Evolutionary conservation across 2,888 invertebrate genomes (phyloP), one percentile per base, ranked within the genome.

Genomic region (Melanotus villosus): DNA sequence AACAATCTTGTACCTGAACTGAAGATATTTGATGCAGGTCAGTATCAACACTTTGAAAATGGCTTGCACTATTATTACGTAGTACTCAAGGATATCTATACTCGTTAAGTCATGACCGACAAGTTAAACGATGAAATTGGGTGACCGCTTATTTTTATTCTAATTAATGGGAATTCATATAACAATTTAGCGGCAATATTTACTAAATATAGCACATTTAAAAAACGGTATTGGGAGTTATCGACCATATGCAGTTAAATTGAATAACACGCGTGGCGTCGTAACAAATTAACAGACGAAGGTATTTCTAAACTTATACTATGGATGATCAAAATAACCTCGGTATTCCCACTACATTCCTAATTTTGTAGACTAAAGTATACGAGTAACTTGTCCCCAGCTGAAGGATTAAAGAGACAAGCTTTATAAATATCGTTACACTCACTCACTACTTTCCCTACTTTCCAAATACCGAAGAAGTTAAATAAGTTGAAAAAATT

Each of bases 11-110:
- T 82, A 78, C 81, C 82, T 57, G 80, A 80, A 75, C 78, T 83
- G 69, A 71, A 80, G 71, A 81, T 80, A 73, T 81, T 81, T 76
- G 77, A 80, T 75, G 75, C 80, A 79, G 82, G 83, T 83, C 75
- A 76, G 79, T 80, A 69, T 65, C 36, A 14, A 50, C 26, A 23
- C 23, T 10, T 6, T 16, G 26, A 14, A 34, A 34, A 32, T 5
- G 5, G 34, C 34, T 34, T 12, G 2, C 34, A n/a, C 34, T 34
- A 34, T 34, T 12, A 12, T 34, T 34, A n/a, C n/a, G n/a, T n/a
- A n/a, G n/a, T n/a, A n/a, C n/a, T n/a, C n/a, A n/a, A n/a, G n/a
- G n/a, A n/a, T n/a, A n/a, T n/a, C n/a, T n/a, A n/a, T n/a, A n/a
- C n/a, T n/a, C n/a, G n/a, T n/a, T n/a, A n/a, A n/a, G n/a, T n/a